A percentile compares a stretch with the other conserved stretches of the same genome.
Conservation (phyloP, 1,140 invertebrate species). For the Arctopsyche grandis region DNA sequence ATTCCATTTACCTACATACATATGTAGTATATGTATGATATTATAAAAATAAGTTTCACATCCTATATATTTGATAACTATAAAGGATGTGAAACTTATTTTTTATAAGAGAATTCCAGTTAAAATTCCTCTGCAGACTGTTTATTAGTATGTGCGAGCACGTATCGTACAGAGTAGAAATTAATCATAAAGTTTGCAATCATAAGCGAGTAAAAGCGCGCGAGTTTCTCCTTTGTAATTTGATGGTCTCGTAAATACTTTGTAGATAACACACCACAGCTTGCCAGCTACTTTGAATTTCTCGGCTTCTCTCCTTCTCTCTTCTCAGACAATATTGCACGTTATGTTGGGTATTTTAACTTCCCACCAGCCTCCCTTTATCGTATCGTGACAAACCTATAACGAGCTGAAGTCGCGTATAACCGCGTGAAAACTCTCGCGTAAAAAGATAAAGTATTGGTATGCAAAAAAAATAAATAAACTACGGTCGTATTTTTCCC, state of each 20-base stretch:
- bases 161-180: neutral
- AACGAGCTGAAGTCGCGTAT: neutral
- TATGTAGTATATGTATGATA: too few relatives aligned
- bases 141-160: neutral
- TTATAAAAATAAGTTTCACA: too few relatives aligned
- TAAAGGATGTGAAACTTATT: too few relatives aligned
- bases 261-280: constrained; percentile 22
- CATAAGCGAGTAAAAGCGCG: constrained; percentile 14
- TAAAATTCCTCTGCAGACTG: too few relatives aligned
- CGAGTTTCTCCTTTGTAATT: constrained; percentile 38
- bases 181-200: constrained; percentile 36
- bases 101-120: too few relatives aligned
- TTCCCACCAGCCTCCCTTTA: neutral
- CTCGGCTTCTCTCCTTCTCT: neutral
- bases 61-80: too few relatives aligned
- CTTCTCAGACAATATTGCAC: constrained; percentile 12
- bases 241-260: constrained; percentile 42
- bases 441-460: too few relatives aligned
- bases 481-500: too few relatives aligned
- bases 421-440: neutral
- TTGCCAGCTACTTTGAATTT: constrained; percentile 37
- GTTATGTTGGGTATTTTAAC: neutral
- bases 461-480: too few relatives aligned
- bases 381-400: constrained; percentile 17
- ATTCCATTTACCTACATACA: too few relatives aligned